phyloP scores from a whole-genome alignment of 2,113 vertebrate species.

The Antigone vipio region DNA sequence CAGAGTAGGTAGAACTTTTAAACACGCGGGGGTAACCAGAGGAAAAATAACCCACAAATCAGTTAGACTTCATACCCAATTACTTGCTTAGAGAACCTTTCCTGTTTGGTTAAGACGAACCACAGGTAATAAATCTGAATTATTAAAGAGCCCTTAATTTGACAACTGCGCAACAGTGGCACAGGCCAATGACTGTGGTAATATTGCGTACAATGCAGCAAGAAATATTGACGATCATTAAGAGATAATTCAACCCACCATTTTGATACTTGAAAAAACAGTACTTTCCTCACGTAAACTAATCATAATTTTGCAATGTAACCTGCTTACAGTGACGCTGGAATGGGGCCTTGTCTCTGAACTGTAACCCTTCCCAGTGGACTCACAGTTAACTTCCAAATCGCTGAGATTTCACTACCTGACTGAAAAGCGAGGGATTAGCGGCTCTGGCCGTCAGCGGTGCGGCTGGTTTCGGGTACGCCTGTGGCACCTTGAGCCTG shows the following conservation, averaged over 20 bases:
- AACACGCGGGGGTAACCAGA: background rate
- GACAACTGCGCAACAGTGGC: background rate
- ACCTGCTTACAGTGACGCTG: fast-evolving
- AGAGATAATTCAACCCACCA: background rate
- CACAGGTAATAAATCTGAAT: background rate
- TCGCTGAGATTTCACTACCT: fast-evolving
- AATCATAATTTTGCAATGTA: too few species aligned
- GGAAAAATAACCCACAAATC: background rate
- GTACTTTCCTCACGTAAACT: background rate
- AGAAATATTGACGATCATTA: background rate
- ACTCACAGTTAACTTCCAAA: fast-evolving
- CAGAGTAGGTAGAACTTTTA: background rate
- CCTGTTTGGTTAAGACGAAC: background rate
- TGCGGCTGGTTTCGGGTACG: background rate
- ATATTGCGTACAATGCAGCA: too few species aligned
- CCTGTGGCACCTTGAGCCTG: fast-evolving
- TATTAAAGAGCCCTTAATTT: background rate
- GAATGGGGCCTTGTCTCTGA: background rate
- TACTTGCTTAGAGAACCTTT: background rate
- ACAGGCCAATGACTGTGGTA: background rate
- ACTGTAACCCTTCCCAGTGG: background rate
- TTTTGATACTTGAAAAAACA: background rate
- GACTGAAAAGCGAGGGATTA: fast-evolving
- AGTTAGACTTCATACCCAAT: background rate
- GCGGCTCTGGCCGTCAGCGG: background rate